A percentile compares a stretch with the other conserved stretches of the same genome.
These are phyloP conservation scores for Oxyscelio sp. DNA, from an alignment of 2,888 invertebrate genomes.

Conservation along the genomic window DNA sequence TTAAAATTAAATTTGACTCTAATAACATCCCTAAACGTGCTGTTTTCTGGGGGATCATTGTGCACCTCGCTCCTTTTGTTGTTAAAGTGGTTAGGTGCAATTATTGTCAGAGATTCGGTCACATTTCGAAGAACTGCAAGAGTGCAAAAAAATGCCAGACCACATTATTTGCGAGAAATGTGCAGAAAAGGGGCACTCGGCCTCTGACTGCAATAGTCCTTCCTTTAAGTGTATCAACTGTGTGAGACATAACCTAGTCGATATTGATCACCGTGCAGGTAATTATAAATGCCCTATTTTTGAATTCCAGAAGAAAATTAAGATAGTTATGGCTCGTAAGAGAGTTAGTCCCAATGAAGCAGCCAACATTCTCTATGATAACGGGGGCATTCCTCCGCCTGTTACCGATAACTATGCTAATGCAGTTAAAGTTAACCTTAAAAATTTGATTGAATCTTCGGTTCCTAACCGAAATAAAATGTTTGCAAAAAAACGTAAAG, in stretches of 20 bases:
- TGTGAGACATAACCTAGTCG: not conserved
- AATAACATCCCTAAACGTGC: not conserved
- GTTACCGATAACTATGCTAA: not conserved
- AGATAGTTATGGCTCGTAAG: not conserved
- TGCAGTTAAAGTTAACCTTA: not conserved
- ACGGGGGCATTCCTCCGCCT: not conserved
- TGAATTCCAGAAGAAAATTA: not conserved
- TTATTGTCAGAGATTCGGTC: slow-evolving; percentile 15
- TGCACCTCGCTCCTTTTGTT: slow-evolving; percentile 2
- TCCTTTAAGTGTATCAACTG: not conserved
- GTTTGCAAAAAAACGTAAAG: too few relatives aligned
- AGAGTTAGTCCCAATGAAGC: not conserved
- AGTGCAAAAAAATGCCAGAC: not conserved
- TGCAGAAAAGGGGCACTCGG: not conserved
- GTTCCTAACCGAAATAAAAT: too few relatives aligned
- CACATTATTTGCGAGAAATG: slow-evolving; percentile 5
- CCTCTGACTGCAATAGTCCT: not conserved
- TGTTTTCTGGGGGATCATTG: not conserved
- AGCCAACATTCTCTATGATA: not conserved
- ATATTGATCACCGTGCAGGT: not conserved
- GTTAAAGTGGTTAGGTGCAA: not conserved
- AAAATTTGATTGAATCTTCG: too few relatives aligned
- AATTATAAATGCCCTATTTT: not conserved
- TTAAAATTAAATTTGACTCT: slow-evolving; percentile 4
- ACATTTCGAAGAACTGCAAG: not conserved